Evolutionary conservation across 1,140 invertebrate species (phyloP).

Genomic region (Formica selysi): DNA sequence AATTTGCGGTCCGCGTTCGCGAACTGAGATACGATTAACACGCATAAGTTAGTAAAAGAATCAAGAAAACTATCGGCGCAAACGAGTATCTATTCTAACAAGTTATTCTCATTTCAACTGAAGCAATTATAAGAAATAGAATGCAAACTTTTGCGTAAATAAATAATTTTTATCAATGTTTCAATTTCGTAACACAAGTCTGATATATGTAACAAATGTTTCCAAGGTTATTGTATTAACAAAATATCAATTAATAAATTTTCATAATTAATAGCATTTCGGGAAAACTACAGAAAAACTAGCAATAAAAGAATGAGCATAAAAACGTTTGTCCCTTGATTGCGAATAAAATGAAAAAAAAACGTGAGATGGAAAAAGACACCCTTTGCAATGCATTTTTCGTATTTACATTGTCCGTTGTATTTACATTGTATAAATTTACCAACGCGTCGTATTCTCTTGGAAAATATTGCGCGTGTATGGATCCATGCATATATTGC

Average conservation of each 20-base stretch:
- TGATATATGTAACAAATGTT: too few relatives aligned
- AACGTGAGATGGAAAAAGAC: slow-evolving; percentile 13
- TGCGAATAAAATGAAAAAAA: too few relatives aligned
- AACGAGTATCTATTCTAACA: background rate
- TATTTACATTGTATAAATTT: slow-evolving; percentile 68
- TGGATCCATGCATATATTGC: background rate
- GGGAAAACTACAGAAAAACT: background rate
- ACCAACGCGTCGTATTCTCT: slow-evolving; percentile 33
- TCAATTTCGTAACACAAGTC: too few relatives aligned
- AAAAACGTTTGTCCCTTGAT: background rate
- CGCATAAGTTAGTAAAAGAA: background rate
- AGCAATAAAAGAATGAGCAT: background rate
- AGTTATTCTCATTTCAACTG: background rate
- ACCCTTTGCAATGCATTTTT: background rate
- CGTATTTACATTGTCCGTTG: slow-evolving; percentile 54
- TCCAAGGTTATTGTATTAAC: too few relatives aligned
- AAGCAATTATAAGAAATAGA: too few relatives aligned
- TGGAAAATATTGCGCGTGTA: slow-evolving; percentile 6
- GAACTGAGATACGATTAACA: background rate
- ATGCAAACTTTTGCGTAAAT: too few relatives aligned
- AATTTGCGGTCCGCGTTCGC: background rate
- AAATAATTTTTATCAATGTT: too few relatives aligned
- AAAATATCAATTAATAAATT: too few relatives aligned
- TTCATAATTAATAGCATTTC: too few relatives aligned
- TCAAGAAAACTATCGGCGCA: background rate